Conservation (phyloP, 2,113 vertebrate genomes). For the Tursiops truncatus region DNA sequence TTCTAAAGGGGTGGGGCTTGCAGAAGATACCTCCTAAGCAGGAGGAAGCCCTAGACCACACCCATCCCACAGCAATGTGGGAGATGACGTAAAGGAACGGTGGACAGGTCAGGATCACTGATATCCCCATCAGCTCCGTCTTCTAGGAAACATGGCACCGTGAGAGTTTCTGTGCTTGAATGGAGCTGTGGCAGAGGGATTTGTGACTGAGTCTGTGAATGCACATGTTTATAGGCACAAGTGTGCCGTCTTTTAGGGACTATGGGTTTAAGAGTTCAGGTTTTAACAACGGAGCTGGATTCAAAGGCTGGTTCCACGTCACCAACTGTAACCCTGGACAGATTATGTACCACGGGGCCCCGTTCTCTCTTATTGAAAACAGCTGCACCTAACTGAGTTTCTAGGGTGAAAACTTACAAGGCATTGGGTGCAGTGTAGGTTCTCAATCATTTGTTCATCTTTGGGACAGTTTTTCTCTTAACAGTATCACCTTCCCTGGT, state of each 20-base stretch:
- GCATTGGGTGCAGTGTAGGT: not conserved
- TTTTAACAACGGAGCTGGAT: not conserved
- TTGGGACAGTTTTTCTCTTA: not conserved
- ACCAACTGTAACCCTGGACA: not conserved
- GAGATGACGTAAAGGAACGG: not conserved
- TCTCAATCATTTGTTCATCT: not conserved
- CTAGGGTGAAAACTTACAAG: not conserved
- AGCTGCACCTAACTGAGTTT: not conserved
- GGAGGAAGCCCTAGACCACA: not conserved
- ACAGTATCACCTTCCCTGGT: not conserved
- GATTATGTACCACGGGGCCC: too few relatives aligned
- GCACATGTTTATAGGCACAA: fast-evolving
- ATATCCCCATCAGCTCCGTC: not conserved
- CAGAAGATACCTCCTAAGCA: not conserved
- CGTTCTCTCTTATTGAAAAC: not conserved
- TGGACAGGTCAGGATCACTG: too few relatives aligned
- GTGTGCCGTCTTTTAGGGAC: not conserved
- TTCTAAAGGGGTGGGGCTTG: too few relatives aligned
- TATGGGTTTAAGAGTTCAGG: not conserved
- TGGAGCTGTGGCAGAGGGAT: not conserved
- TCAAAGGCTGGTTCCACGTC: not conserved
- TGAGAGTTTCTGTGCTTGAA: not conserved
- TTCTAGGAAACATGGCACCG: not conserved
- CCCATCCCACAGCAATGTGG: not conserved
- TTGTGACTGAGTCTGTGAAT: not conserved